phyloP scores from a whole-genome alignment of 30 jellyfish, hydroid and myxozoan genomes.

The Catostylus mosaicus region DNA sequence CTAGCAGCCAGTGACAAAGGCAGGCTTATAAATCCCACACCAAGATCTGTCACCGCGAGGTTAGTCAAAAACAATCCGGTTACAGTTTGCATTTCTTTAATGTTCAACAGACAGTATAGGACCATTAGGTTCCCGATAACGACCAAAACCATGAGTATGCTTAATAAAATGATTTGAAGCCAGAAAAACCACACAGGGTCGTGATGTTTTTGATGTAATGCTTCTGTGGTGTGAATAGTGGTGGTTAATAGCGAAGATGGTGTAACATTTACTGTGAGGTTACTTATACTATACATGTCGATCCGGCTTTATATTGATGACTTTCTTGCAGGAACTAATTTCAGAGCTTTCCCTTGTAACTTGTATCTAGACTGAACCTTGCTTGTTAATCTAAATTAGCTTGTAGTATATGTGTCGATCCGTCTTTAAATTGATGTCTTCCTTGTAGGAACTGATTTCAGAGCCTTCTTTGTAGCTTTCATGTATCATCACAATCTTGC shows the following conservation, averaged over 20 bases:
- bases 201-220: neutral
- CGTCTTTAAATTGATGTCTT: too few relatives aligned
- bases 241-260: neutral
- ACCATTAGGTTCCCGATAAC: constrained; percentile 56
- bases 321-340: too few relatives aligned
- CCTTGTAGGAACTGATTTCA: too few relatives aligned
- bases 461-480: too few relatives aligned
- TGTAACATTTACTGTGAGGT: neutral
- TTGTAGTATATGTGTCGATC: too few relatives aligned
- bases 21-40: constrained; percentile 58
- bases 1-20: constrained; percentile 64
- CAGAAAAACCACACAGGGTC: constrained; percentile 11
- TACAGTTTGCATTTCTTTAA: constrained; percentile 58
- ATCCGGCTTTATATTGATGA: too few relatives aligned
- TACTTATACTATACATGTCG: neutral
- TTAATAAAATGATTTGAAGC: constrained; percentile 25
- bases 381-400: too few relatives aligned
- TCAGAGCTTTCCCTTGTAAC: too few relatives aligned
- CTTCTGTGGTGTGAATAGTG: neutral
- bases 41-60: constrained; percentile 69
- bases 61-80: constrained; percentile 63
- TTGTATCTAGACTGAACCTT: too few relatives aligned
- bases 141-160: constrained; percentile 23
- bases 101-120: constrained; percentile 36
- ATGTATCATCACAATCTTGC: too few relatives aligned